Evolutionary conservation across 2,113 vertebrate species (phyloP).

Genomic region (Bubo bubo): DNA sequence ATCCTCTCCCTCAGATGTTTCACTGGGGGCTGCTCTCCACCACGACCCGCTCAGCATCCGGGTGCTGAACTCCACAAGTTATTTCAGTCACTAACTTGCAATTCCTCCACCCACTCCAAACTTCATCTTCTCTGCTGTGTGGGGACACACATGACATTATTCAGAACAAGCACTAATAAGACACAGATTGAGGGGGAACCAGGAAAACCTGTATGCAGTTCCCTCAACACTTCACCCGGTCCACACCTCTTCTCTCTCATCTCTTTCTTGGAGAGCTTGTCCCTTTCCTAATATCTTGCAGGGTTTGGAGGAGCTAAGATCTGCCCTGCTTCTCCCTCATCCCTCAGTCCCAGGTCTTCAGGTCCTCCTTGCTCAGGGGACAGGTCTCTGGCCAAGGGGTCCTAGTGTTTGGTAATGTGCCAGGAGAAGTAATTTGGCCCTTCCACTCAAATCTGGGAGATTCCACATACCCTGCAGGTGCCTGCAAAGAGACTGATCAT

Average conservation of each 20-base stretch:
- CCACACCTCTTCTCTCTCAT: not conserved
- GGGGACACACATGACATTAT: no score
- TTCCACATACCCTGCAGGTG: no score
- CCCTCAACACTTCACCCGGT: not conserved
- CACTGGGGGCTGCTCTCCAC: not conserved
- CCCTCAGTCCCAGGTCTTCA: not conserved
- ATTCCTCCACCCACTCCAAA: not conserved
- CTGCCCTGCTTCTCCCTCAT: not conserved
- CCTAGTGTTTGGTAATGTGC: not conserved
- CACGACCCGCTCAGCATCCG: rapidly evolving
- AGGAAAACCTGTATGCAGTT: not conserved
- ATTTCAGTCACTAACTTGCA: not conserved
- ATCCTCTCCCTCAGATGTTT: not conserved
- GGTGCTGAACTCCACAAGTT: not conserved
- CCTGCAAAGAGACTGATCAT: not conserved
- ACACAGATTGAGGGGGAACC: not conserved
- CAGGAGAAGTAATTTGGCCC: not conserved
- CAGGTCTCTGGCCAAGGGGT: not conserved
- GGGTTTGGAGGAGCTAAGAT: not conserved
- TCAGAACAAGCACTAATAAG: not conserved
- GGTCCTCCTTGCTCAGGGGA: not conserved
- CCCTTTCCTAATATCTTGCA: not conserved
- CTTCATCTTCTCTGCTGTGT: not conserved
- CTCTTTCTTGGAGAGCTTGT: not conserved
- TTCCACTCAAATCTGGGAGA: not conserved